Percentiles rank a stretch among this genome's conserved stretches.
These are phyloP conservation scores for Lymantria monacha DNA, from an alignment of 2,888 invertebrate species.

Conservation along the genomic window DNA sequence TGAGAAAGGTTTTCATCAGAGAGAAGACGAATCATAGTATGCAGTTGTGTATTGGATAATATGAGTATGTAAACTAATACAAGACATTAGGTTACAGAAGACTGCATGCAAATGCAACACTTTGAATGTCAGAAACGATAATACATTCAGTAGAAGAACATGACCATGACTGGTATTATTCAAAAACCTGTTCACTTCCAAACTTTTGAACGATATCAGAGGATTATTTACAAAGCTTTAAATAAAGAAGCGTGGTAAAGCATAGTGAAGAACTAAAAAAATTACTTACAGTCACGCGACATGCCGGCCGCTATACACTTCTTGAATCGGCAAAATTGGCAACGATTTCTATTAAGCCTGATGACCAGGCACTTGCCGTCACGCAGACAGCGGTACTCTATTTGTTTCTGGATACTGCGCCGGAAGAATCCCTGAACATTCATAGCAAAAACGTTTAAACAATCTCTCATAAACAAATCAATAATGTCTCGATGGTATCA, in stretches of 20 bases:
- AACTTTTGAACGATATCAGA: slow-evolving; percentile 4
- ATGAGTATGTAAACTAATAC: too few species aligned
- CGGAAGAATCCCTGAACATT: slow-evolving; percentile 93
- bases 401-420: slow-evolving; percentile 97
- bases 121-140: not conserved
- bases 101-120: not conserved
- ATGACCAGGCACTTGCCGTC: slow-evolving; percentile 97
- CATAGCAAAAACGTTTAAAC: not conserved
- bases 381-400: slow-evolving; percentile 96
- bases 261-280: not conserved
- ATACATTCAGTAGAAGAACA: not conserved
- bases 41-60: too few species aligned
- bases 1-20: not conserved
- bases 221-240: not conserved
- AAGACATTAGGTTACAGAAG: not conserved
- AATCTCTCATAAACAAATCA: not conserved
- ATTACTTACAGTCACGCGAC: slow-evolving; percentile 97
- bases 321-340: slow-evolving; percentile 97
- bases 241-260: slow-evolving; percentile 1
- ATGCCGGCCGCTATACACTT: slow-evolving; percentile 98
- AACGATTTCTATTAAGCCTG: slow-evolving; percentile 95
- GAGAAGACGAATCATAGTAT: not conserved
- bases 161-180: not conserved
- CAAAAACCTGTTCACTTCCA: slow-evolving; percentile 6
- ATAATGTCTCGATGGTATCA: not conserved